These are phyloP conservation scores for Drosophila trapezifrons DNA, from an alignment of 1,140 invertebrate species.

Conservation along the genomic window DNA sequence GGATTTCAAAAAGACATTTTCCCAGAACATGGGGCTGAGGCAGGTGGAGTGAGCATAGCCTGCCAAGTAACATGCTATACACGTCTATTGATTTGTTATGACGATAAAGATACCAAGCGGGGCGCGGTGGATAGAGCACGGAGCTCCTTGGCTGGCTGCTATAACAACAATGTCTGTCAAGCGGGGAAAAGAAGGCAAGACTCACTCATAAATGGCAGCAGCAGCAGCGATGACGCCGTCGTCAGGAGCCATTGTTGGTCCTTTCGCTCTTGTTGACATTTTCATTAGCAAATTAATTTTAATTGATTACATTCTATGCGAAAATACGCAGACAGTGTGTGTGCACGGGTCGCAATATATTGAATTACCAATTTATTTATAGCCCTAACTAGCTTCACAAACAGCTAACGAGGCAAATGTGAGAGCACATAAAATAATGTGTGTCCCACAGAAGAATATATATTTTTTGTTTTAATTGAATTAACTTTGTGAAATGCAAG, in stretches of 20 bases:
- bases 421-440: neutral
- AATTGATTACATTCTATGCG: conserved; percentile 76
- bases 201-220: conserved; percentile 54
- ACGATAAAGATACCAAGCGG: conserved; percentile 35
- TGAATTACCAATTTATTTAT: conserved; percentile 74
- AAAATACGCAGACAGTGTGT: conserved; percentile 53
- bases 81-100: conserved; percentile 74
- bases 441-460: neutral
- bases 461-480: neutral
- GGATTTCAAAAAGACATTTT: conserved; percentile 68
- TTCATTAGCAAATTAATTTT: conserved; percentile 78
- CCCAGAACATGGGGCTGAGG: neutral
- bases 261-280: conserved; percentile 63
- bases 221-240: conserved; percentile 1
- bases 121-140: neutral
- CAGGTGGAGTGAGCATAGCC: conserved; percentile 20
- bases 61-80: conserved; percentile 41
- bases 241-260: conserved; percentile 50
- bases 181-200: conserved; percentile 9
- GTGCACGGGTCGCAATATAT: conserved; percentile 52
- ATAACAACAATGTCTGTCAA: conserved; percentile 72
- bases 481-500: neutral
- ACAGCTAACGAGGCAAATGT: conserved; percentile 1
- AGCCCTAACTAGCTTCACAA: conserved; percentile 22
- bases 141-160: conserved; percentile 29